Base-by-base conservation (phyloP, 2,888 invertebrate genomes). In the Sinopyrophorus schimmeli region DNA sequence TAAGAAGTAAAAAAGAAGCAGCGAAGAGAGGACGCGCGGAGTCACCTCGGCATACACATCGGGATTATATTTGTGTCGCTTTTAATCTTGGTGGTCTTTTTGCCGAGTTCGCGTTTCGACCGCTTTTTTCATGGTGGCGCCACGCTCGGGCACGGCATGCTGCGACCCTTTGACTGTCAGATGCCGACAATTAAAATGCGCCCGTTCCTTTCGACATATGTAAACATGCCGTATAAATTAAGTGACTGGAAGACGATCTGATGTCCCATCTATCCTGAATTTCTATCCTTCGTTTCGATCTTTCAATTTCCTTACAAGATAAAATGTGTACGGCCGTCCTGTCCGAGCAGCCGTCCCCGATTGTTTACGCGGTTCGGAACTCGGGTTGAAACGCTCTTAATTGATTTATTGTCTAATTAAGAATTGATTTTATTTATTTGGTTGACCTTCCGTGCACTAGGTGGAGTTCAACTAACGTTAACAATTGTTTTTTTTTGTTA, bases 201-300 rank as follows among this genome's bases (percentile, higher is more conserved):
- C 66, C 67, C 66, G 64, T 54, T 60, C 64, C 58, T 63, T 63
- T 65, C 66, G 62, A 70, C 70, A 70, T 68, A 68, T 70, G 70
- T 70, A 70, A 69, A 70, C 70, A 69, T 66, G 66, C 64, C 66
- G 65, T 66, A 70, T 70, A 70, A 70, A 70, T 70, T 70, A 69
- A 66, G 66, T 55, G 54, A 54, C 53, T 43, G 40, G 47, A 53
- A 44, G 53, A 46, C 46, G 48, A 53, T 53, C 48, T 49, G 53
- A 49, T 49, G 53, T 53, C 48, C 47, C 48, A 53, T 53, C 53
- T 53, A 47, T 46, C 46, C 46, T 46, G 39, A 23, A 12, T 38
- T n/a, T 44, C 50, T 46, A 51, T 51, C 46, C 51, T 51, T 24
- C 34, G 39, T 40, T 51, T 28, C 51, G 51, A 51, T 51, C 51